These are phyloP conservation scores for Ceratoteleas bidentatus DNA, from an alignment of 1,140 invertebrate species.

Conservation along the genomic window DNA sequence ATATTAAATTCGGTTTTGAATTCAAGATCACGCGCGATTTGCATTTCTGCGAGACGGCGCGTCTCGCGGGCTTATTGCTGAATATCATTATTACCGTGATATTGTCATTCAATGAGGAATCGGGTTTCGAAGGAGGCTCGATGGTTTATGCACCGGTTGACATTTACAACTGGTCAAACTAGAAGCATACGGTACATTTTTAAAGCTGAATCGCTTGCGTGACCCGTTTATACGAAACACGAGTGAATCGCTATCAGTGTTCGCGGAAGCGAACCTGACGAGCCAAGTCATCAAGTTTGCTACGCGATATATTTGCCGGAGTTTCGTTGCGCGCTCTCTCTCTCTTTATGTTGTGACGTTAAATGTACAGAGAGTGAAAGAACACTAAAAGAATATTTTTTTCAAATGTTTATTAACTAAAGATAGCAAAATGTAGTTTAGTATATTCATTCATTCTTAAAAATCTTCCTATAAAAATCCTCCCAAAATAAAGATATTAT, in stretches of 20 bases:
- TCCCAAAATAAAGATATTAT: too few species aligned
- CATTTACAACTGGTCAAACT: slow-evolving; percentile 43
- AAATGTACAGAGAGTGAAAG: too few species aligned
- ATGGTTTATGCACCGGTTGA: slow-evolving; percentile 14
- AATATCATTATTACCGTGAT: slow-evolving; percentile 12
- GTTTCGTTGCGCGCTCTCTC: too few species aligned
- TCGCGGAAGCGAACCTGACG: too few species aligned
- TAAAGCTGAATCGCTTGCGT: slow-evolving; percentile 19
- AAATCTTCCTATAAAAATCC: too few species aligned
- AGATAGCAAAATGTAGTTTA: too few species aligned
- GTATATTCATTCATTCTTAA: too few species aligned
- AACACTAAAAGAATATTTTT: too few species aligned
- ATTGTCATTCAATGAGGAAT: slow-evolving; percentile 26
- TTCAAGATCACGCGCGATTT: slow-evolving; percentile 38
- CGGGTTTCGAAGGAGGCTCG: slow-evolving; percentile 4
- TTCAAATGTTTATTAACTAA: too few species aligned
- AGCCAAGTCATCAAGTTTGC: too few species aligned
- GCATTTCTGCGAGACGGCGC: slow-evolving; percentile 19
- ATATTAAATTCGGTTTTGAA: slow-evolving; percentile 42
- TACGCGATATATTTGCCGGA: too few species aligned
- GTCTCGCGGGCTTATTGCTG: slow-evolving; percentile 13
- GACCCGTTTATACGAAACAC: slow-evolving; percentile 17
- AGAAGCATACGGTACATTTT: slow-evolving; percentile 50
- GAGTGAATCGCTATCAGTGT: neutral
- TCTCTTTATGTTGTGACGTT: too few species aligned